Percentiles rank a stretch among this genome's conserved stretches.
Evolutionary conservation across 2,888 invertebrate genomes (phyloP).

Genomic region (Smittia sp.): DNA sequence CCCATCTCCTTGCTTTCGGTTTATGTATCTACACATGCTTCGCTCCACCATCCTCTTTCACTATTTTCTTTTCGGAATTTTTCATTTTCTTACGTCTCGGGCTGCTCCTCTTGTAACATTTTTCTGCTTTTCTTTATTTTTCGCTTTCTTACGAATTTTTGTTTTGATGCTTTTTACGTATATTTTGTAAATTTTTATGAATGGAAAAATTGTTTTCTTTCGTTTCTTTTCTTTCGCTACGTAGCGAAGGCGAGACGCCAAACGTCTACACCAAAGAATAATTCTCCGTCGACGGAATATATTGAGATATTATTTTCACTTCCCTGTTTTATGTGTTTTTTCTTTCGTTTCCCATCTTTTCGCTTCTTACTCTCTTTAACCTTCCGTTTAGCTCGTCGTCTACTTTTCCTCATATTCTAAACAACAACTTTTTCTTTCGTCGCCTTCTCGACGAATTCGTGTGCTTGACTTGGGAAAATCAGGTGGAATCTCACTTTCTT

Average conservation of each 20-base stretch:
- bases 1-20: conserved; percentile 22
- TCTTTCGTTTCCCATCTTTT: conserved; percentile 4
- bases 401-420: conserved; percentile 39
- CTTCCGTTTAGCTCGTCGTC: conserved; percentile 41
- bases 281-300: conserved; percentile 12
- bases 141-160: conserved; percentile 33
- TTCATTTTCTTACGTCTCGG: conserved; percentile 34
- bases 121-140: conserved; percentile 31
- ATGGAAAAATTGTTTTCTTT: conserved; percentile 34
- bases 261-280: conserved; percentile 33
- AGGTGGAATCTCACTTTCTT: conserved; percentile 41
- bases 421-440: conserved; percentile 25
- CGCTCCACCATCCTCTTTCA: conserved; percentile 6
- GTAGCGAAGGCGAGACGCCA: conserved; percentile 39
- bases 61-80: conserved; percentile 27
- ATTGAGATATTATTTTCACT: conserved; percentile 41
- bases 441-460: background rate
- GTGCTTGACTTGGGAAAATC: conserved; percentile 31
- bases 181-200: conserved; percentile 40
- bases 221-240: background rate
- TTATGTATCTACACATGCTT: conserved; percentile 28
- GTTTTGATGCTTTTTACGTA: conserved; percentile 20
- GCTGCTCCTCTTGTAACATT: conserved; percentile 5
- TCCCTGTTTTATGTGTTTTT: conserved; percentile 35
- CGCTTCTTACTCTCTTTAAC: conserved; percentile 31